Base-by-base conservation (phyloP, 2,797 vertebrate species). In the Dromococcyx pavoninus region DNA sequence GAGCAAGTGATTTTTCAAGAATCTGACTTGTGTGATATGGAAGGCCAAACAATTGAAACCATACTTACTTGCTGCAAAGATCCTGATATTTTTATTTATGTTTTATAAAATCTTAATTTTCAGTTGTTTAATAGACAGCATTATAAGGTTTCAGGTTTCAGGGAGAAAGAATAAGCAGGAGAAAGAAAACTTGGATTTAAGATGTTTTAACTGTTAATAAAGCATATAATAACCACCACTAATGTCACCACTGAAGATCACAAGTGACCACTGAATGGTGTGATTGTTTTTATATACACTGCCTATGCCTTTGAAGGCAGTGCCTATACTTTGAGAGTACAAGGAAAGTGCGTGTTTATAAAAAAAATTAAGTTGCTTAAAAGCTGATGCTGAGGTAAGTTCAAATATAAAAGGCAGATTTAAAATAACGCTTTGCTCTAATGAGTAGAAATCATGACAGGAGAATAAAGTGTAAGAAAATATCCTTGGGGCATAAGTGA, bases 401-500 rank as follows among this genome's bases (percentile, higher is more conserved):
- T 94, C 76, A 94, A 90, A 95, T 95, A 81, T 60, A 89, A 94
- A 89, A 92, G 86, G 53, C 65, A 81, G 77, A 83, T 96, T 94
- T 92, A 88, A 95, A 95, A 83, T 90, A 97, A 74, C 66, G 35
- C n/a, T 94, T 95, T 76, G 53, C 81, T 64, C 69, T 94, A 95
- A 96, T 88, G 94, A 95, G 73, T 76, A 87, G 88, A 86, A 92
- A 94, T 88, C 84, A 93, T 96, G 95, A 94, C 88, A 94, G 71
- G 69, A 94, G 87, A 94, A 88, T 95, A 96, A 97, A 96, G 92
- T 82, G 60, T 70, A 95, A 91, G 88, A 87, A 96, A 94, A 95
- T 87, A 94, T 96, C 96, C 93, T 95, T 94, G 79, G 92, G 95
- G 96, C 83, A 95, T 95, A 97, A 95, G 86, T 85, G 93, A 93